Evolutionary conservation across 2,888 invertebrate genomes (phyloP).

Genomic region (Timandra comae): DNA sequence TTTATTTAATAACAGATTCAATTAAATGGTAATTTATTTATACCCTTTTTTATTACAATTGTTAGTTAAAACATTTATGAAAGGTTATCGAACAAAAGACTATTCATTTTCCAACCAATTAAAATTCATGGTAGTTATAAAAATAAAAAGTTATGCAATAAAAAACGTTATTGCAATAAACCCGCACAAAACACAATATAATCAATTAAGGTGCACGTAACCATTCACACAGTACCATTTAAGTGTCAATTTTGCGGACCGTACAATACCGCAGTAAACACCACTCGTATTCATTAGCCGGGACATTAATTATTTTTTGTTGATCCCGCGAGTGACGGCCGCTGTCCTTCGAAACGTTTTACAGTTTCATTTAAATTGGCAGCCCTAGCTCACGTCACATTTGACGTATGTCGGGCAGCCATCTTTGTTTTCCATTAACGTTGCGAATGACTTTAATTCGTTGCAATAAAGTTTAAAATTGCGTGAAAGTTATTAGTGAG

Average conservation of each 20-base stretch:
- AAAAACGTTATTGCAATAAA: no score
- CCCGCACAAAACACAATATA: constrained; percentile 10
- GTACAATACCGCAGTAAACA: constrained; percentile 32
- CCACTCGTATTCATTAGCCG: constrained; percentile 60
- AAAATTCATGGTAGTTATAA: no score
- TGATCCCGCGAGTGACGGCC: constrained; percentile 46
- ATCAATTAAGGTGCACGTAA: constrained; percentile 15
- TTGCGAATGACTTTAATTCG: constrained; percentile 7
- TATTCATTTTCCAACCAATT: no score
- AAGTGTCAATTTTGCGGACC: constrained; percentile 21
- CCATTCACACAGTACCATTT: constrained; percentile 16
- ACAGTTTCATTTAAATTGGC: constrained; percentile 58
- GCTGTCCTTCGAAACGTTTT: constrained; percentile 40
- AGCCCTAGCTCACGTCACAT: constrained; percentile 38
- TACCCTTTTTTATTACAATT: no score
- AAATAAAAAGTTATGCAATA: constrained; percentile 1
- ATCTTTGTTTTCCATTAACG: constrained; percentile 16
- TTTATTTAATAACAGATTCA: no score
- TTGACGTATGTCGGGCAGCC: constrained; percentile 24
- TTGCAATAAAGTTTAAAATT: constrained; percentile 4
- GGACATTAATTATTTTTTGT: constrained; percentile 71
- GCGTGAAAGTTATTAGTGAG: constrained; percentile 10
- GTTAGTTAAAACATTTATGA: no score
- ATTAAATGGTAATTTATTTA: no score
- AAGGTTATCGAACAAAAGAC: no score